Conservation (phyloP, 1,140 invertebrate species). For the Grapholita molesta region DNA sequence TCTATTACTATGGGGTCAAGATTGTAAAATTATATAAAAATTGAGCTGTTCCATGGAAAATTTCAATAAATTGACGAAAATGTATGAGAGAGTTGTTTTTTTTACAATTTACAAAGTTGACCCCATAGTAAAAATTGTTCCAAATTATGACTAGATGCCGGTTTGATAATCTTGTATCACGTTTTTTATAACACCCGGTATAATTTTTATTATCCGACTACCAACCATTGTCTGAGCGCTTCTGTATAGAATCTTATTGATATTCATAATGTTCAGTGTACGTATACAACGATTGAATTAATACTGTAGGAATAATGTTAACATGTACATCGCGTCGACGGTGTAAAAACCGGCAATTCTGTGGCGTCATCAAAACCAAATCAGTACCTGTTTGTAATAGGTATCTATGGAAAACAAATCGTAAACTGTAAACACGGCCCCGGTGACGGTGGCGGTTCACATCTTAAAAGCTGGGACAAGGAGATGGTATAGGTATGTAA, state of each 20-base stretch:
- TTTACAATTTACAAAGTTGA: too few species aligned
- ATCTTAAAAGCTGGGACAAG: background rate
- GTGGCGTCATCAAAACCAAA: background rate
- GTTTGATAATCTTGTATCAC: too few species aligned
- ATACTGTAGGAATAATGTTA: slow-evolving; percentile 2
- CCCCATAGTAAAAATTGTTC: too few species aligned
- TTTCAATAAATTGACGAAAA: too few species aligned
- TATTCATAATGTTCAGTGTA: slow-evolving; percentile 7
- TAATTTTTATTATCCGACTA: background rate
- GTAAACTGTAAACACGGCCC: background rate
- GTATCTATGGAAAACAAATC: background rate
- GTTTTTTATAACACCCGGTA: too few species aligned
- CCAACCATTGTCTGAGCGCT: slow-evolving; percentile 3
- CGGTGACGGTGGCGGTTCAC: background rate
- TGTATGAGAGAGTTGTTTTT: too few species aligned
- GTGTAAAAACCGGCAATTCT: background rate
- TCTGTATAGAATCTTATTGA: background rate
- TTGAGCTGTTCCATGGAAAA: too few species aligned
- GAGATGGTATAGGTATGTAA: too few species aligned
- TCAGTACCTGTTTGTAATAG: background rate
- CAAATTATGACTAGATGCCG: too few species aligned
- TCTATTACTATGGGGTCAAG: too few species aligned
- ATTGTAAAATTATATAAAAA: too few species aligned
- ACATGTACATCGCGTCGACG: background rate
- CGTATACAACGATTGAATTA: background rate